These are phyloP conservation scores for Stegastes partitus DNA, from an alignment of 2,113 vertebrate species.

Conservation along the genomic window DNA sequence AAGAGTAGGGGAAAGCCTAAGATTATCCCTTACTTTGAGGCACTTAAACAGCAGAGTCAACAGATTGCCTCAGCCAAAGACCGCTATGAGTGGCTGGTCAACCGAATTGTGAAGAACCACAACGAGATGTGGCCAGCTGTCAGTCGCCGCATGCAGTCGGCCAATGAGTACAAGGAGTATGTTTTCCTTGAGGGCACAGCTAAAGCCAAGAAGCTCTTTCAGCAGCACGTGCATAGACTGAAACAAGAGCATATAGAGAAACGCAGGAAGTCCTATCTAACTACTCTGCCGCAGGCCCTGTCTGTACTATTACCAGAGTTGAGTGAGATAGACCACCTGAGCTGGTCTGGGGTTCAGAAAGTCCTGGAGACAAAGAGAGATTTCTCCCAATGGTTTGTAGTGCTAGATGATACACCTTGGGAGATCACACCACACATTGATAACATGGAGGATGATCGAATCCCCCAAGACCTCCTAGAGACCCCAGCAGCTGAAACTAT, in stretches of 20 bases:
- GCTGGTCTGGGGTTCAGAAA: conserved; percentile 90
- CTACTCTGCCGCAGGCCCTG: conserved; percentile 89
- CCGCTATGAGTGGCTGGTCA: conserved; percentile 94
- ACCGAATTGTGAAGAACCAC: conserved; percentile 91
- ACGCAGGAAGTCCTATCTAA: conserved; percentile 88
- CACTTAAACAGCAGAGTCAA: conserved; percentile 97
- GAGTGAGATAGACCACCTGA: conserved; percentile 93
- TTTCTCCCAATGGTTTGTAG: conserved; percentile 93
- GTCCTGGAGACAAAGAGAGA: conserved; percentile 93
- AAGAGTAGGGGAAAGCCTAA: conserved; percentile 93
- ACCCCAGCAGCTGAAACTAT: conserved; percentile 87
- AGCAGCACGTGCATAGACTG: conserved; percentile 93
- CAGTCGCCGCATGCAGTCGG: conserved; percentile 89
- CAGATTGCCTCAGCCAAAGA: conserved; percentile 97
- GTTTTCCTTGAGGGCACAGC: conserved; percentile 94
- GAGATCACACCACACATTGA: conserved; percentile 92
- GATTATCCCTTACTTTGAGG: conserved; percentile 97
- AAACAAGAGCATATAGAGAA: conserved; percentile 96
- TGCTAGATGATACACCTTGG: conserved; percentile 96
- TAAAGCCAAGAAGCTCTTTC: conserved; percentile 96
- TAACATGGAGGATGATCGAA: conserved; percentile 89
- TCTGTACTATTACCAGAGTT: conserved; percentile 90
- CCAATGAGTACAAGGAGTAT: conserved; percentile 92
- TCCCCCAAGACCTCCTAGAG: conserved; percentile 95
- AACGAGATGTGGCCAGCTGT: conserved; percentile 90